Percentiles rank a stretch among this genome's conserved stretches.
Conservation (phyloP, 2,797 vertebrate genomes). For the Anguilla pacifica region DNA sequence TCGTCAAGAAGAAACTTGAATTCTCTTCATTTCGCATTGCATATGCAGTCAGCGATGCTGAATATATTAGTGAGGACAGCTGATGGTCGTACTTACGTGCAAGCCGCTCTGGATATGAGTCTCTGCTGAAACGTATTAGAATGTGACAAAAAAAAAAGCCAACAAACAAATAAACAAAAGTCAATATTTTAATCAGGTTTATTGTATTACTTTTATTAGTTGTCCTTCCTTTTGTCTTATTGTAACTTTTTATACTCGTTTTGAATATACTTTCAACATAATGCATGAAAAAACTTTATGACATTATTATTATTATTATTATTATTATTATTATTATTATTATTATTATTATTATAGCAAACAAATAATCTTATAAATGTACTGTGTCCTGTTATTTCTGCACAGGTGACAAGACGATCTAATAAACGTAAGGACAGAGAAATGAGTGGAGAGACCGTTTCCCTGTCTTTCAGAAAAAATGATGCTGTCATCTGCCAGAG, state of each 20-base stretch:
- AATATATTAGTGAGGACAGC: neutral
- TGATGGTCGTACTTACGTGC: neutral
- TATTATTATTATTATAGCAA: neutral
- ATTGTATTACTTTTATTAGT: neutral
- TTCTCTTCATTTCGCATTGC: too few species aligned
- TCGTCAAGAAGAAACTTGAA: too few species aligned
- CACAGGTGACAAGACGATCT: neutral
- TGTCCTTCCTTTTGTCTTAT: neutral
- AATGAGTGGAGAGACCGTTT: neutral
- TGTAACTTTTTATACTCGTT: neutral
- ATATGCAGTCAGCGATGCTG: neutral
- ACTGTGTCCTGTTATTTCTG: neutral
- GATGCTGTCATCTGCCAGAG: constrained; percentile 9
- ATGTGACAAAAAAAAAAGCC: neutral
- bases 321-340: constrained; percentile 1
- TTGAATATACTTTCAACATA: too few species aligned
- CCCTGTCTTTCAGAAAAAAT: neutral
- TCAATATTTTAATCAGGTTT: neutral
- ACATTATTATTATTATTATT: neutral
- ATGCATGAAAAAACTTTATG: neutral
- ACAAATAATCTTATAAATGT: neutral
- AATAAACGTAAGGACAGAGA: neutral
- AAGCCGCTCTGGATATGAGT: neutral
- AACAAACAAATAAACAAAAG: neutral
- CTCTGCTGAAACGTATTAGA: neutral